Evolutionary conservation across 2,888 invertebrate genomes (phyloP).

Genomic region (Ditula angustiorana): DNA sequence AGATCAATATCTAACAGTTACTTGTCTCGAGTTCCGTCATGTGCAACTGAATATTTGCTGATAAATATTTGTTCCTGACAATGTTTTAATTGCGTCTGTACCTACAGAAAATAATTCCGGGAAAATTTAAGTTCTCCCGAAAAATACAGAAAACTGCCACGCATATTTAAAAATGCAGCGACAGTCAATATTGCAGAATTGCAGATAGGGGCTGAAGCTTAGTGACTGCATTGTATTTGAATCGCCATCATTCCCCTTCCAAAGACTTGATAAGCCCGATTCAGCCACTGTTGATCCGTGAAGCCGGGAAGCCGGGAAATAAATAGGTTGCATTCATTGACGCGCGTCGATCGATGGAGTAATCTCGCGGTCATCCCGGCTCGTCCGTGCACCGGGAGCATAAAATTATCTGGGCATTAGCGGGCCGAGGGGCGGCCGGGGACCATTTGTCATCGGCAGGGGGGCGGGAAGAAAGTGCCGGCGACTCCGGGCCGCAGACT

Average conservation of each 20-base stretch:
- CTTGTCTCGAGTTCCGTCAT: too few relatives aligned
- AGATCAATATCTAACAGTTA: too few relatives aligned
- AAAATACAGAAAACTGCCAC: neutral
- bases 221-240: conserved; percentile 22
- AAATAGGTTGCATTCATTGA: conserved; percentile 76
- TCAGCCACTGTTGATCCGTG: conserved; percentile 67
- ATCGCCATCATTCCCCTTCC: conserved; percentile 63
- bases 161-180: neutral
- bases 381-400: conserved; percentile 62
- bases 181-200: neutral
- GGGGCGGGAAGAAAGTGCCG: conserved; percentile 71
- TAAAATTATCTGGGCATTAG: conserved; percentile 84
- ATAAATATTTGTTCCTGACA: too few relatives aligned
- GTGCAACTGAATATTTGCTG: too few relatives aligned
- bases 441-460: conserved; percentile 83
- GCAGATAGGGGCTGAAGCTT: neutral
- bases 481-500: conserved; percentile 81
- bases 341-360: conserved; percentile 77
- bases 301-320: conserved; percentile 71
- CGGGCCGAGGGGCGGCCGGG: conserved; percentile 68
- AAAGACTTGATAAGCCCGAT: conserved; percentile 70
- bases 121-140: neutral
- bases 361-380: conserved; percentile 78
- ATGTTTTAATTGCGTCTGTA: too few relatives aligned
- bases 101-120: neutral